Evolutionary conservation across 23 tunicate species (phyloP), one percentile per base, ranked within the genome.

Genomic region (Trididemnum miniatum): DNA sequence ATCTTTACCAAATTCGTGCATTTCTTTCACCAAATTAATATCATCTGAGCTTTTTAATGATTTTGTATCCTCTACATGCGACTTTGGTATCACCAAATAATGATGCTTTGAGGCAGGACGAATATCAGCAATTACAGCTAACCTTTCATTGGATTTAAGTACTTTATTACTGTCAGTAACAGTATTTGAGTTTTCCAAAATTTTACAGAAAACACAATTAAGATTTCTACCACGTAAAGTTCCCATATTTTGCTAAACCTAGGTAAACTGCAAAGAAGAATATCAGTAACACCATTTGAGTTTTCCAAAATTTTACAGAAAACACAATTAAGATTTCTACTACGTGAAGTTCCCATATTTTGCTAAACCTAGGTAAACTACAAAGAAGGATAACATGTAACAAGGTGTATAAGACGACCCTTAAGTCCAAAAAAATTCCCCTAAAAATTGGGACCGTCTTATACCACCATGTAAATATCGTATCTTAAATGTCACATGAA

Each of bases 41-140:
- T 93, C 87, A 0, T 93, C 90, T 74, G 79, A 59, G 12, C 78
- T 65, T 23, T 80, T 0, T 34, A 93, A 39, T 2, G 89, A 75
- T 75, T 93, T 93, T 12, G 98, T 89, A 74, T 84, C 84, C 25
- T 24, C 18, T 3, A 84, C 59, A 80, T 88, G 93, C 20, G 71
- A 50, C 31, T 69, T 49, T 33, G 98, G 98, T 24, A 93, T 81
- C 38, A 93, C 87, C 5, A 93, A 82, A 40, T 84, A 93, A 59
- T 93, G 98, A 34, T 93, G 93, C 35, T 84, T 63, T 20, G 98
- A 52, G 15, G 98, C 98, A 7, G 98, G 98, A 15, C 32, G 40
- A 12, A 62, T 78, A 80, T 93, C 98, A 52, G 77, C 39, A 80
- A 93, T 84, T 30, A 88, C 34, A 23, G 75, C 89, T 24, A 84